phyloP scores from a whole-genome alignment of 1,140 invertebrate genomes.

The Stegodyphus dumicola region DNA sequence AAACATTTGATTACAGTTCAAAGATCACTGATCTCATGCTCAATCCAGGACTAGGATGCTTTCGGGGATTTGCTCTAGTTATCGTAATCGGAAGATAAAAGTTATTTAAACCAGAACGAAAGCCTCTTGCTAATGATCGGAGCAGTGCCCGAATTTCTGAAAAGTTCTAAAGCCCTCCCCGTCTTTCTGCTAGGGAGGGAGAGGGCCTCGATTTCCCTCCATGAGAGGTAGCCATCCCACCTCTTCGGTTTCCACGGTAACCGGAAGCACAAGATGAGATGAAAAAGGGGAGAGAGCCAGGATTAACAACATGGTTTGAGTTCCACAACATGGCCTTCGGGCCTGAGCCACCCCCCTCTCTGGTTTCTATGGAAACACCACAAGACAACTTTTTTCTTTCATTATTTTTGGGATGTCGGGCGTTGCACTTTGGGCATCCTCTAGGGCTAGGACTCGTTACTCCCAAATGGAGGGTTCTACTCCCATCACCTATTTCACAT shows the following conservation, averaged over 20 bases:
- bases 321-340: conserved; percentile 20
- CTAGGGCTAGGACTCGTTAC: conserved; percentile 34
- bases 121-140: background rate
- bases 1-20: no score
- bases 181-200: background rate
- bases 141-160: background rate
- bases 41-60: no score
- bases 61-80: background rate
- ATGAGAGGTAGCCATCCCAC: conserved; percentile 7
- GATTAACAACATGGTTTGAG: conserved; percentile 34
- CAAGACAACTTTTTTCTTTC: conserved; percentile 45
- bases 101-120: background rate
- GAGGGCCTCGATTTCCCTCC: conserved; percentile 5
- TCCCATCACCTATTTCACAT: background rate
- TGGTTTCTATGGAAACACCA: conserved; percentile 31
- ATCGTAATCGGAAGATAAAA: background rate
- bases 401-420: conserved; percentile 35
- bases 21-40: no score
- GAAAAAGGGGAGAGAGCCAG: conserved; percentile 1
- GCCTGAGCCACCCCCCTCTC: background rate
- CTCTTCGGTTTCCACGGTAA: conserved; percentile 12
- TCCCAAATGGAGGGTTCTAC: background rate
- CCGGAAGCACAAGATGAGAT: conserved; percentile 24
- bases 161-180: background rate
- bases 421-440: background rate